A percentile compares a stretch with the other conserved stretches of the same genome.
Evolutionary conservation across 1,140 invertebrate genomes (phyloP).

Genomic region (Atta colombica): DNA sequence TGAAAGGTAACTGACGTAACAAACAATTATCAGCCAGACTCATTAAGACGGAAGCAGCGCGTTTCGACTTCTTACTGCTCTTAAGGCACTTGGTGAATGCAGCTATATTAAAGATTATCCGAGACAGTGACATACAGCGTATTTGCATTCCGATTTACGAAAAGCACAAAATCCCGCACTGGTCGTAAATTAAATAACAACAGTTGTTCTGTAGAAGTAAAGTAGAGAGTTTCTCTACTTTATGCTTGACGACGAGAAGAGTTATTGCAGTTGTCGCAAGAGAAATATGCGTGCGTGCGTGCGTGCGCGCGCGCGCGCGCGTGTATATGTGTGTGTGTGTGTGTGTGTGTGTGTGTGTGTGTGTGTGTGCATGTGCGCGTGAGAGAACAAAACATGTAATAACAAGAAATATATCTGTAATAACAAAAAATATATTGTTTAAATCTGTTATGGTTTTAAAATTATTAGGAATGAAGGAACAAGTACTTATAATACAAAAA

Average conservation of each 20-base stretch:
- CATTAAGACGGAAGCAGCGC: constrained; percentile 45
- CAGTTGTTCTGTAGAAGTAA: constrained; percentile 12
- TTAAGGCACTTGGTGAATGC: constrained; percentile 54
- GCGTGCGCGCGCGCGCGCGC: too few relatives aligned
- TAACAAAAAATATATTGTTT: constrained; percentile 17
- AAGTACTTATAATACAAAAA: not conserved
- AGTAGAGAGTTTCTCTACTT: constrained; percentile 30
- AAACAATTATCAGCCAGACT: constrained; percentile 56
- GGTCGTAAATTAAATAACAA: constrained; percentile 60
- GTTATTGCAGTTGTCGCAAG: constrained; percentile 22
- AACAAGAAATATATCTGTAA: constrained; percentile 28
- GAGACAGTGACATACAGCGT: constrained; percentile 58
- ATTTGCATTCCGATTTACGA: constrained; percentile 63
- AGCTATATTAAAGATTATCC: constrained; percentile 59
- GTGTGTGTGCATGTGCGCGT: too few relatives aligned
- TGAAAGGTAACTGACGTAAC: constrained; percentile 50
- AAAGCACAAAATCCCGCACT: constrained; percentile 49
- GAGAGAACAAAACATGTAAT: not conserved
- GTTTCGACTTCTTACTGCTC: constrained; percentile 48
- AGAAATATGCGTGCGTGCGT: not conserved
- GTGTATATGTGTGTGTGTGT: too few relatives aligned
- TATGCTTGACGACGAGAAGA: constrained; percentile 42
- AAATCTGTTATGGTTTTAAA: not conserved
- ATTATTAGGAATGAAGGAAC: not conserved
- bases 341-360: too few relatives aligned